Conservation (phyloP, 2,113 vertebrate species). For the Diadophis punctatus region DNA sequence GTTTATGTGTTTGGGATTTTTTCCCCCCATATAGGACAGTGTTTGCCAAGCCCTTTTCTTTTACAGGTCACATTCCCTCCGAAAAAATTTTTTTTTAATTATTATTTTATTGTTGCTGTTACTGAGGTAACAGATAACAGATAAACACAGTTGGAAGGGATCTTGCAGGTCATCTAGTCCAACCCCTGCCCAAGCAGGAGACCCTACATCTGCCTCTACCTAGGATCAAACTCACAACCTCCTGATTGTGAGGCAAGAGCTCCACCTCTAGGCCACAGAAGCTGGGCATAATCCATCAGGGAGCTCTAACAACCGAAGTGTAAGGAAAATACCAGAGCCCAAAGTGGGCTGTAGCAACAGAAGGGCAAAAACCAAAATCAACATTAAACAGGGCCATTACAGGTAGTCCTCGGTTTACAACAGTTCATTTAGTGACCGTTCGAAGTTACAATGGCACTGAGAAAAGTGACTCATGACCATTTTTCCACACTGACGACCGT, state of each 20-base stretch:
- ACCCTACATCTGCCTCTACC: no score
- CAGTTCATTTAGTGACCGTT: background rate
- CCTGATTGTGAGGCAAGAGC: no score
- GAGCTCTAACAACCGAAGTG: background rate
- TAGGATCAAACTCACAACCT: no score
- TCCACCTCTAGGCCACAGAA: no score
- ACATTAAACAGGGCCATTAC: background rate
- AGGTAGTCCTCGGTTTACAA: background rate
- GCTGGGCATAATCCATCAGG: background rate
- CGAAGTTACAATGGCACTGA: background rate
- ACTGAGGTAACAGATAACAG: no score
- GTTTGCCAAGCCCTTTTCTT: background rate
- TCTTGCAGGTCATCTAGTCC: no score
- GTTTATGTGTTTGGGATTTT: background rate
- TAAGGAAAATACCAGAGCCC: background rate
- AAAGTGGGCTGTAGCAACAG: background rate
- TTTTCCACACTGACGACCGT: background rate
- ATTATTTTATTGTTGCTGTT: no score
- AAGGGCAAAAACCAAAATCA: background rate
- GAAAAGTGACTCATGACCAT: background rate
- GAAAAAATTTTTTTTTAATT: no score
- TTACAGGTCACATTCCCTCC: background rate
- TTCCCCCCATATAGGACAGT: background rate
- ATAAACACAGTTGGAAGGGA: no score
- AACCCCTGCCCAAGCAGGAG: no score